phyloP scores from a whole-genome alignment of 2,113 vertebrate genomes.

The Hemibagrus wyckioides region DNA sequence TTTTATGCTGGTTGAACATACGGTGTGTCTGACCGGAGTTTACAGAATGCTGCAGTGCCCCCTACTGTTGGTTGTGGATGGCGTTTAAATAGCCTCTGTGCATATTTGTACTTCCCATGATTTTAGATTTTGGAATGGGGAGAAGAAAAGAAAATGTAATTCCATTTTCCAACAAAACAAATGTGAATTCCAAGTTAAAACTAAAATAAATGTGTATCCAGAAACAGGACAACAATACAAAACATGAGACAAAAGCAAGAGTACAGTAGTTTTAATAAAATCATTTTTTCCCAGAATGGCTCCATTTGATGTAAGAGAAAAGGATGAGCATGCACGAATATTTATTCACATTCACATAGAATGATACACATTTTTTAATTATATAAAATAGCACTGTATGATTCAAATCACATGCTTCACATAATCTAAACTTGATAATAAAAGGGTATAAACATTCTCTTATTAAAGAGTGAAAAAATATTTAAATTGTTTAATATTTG shows the following conservation, averaged over 20 bases:
- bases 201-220: neutral
- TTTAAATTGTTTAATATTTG: neutral
- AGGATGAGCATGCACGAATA: neutral
- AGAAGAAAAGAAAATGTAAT: neutral
- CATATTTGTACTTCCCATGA: neutral
- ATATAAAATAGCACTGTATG: neutral
- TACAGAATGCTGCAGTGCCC: slow-evolving; percentile 28
- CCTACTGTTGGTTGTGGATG: slow-evolving; percentile 45
- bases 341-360: neutral
- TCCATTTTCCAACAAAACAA: neutral
- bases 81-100: neutral
- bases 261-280: neutral
- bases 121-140: neutral
- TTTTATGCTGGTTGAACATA: neutral
- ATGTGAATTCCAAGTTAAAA: neutral
- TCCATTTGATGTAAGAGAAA: neutral
- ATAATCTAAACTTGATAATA: neutral
- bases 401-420: neutral
- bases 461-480: neutral
- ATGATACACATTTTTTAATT: neutral
- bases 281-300: neutral
- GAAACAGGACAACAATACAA: neutral
- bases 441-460: neutral
- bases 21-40: neutral
- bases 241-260: neutral